These are phyloP conservation scores for Cryptoleucopteryx plumbea DNA, from an alignment of 2,113 vertebrate genomes.

Conservation along the genomic window DNA sequence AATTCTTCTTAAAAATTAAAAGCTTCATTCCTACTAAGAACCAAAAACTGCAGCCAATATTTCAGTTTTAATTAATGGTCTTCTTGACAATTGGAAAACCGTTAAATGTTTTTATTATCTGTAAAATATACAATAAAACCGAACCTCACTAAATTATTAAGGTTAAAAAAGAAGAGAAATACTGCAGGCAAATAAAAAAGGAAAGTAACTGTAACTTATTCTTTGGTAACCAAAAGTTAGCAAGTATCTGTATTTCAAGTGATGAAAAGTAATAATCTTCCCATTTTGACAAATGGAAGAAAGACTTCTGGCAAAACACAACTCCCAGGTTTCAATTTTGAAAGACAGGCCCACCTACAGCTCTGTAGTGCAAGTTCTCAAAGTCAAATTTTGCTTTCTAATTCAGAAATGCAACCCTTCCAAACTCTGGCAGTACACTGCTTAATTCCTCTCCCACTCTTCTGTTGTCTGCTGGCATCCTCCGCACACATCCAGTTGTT, in stretches of 20 bases:
- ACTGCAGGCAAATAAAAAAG: constrained; percentile 71
- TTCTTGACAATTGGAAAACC: constrained; percentile 69
- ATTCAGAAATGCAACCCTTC: constrained; percentile 36
- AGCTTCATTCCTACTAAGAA: constrained; percentile 61
- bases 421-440: constrained; percentile 6
- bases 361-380: constrained; percentile 74
- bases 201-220: constrained; percentile 78
- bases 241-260: constrained; percentile 71
- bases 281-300: constrained; percentile 47
- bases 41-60: constrained; percentile 44
- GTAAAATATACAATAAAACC: constrained; percentile 65
- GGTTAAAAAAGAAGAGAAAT: constrained; percentile 55
- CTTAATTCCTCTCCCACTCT: not conserved
- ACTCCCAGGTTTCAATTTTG: constrained; percentile 44
- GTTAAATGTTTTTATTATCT: constrained; percentile 54
- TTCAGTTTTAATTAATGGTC: constrained; percentile 59
- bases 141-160: constrained; percentile 65
- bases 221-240: constrained; percentile 82
- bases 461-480: not conserved
- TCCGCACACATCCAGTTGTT: not conserved
- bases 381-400: constrained; percentile 62
- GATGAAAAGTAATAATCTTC: constrained; percentile 52
- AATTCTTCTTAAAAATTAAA: constrained; percentile 75
- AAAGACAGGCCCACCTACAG: constrained; percentile 69
- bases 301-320: constrained; percentile 52